These are phyloP conservation scores for Acanthococcus lagerstroemiae DNA, from an alignment of 2,888 invertebrate genomes.

Conservation along the genomic window DNA sequence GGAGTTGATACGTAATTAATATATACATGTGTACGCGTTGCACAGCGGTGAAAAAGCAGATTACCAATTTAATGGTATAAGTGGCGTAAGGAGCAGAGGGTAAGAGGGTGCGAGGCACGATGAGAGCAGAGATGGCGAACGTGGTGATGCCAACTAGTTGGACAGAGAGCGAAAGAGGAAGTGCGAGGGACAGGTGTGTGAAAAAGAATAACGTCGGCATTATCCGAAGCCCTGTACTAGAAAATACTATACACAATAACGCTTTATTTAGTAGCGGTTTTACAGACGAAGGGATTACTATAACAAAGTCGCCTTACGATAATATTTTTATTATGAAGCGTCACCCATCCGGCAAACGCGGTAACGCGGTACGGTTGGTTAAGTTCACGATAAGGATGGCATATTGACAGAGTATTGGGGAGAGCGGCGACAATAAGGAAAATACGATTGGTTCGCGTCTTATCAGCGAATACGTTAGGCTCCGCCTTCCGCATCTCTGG, in stretches of 20 bases:
- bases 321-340: conserved; percentile 31
- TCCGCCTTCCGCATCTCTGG: conserved; percentile 23
- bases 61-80: conserved; percentile 34
- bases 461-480: conserved; percentile 14
- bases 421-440: conserved; percentile 19
- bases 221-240: conserved; percentile 17
- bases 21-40: too few relatives aligned
- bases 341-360: conserved; percentile 27
- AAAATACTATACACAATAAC: conserved; percentile 27
- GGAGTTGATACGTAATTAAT: background rate
- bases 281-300: conserved; percentile 29
- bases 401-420: conserved; percentile 26
- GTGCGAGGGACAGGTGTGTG: conserved; percentile 19
- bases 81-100: conserved; percentile 15
- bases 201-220: conserved; percentile 14
- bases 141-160: conserved; percentile 9
- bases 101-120: conserved; percentile 7
- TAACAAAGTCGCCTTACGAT: conserved; percentile 30
- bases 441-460: conserved; percentile 13
- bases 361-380: conserved; percentile 28
- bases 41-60: conserved; percentile 2
- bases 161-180: conserved; percentile 19
- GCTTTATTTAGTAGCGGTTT: conserved; percentile 28
- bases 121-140: conserved; percentile 16
- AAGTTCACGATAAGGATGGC: conserved; percentile 25